Base-by-base conservation (phyloP, 2,888 invertebrate species). In the Drosophila meridiana region DNA sequence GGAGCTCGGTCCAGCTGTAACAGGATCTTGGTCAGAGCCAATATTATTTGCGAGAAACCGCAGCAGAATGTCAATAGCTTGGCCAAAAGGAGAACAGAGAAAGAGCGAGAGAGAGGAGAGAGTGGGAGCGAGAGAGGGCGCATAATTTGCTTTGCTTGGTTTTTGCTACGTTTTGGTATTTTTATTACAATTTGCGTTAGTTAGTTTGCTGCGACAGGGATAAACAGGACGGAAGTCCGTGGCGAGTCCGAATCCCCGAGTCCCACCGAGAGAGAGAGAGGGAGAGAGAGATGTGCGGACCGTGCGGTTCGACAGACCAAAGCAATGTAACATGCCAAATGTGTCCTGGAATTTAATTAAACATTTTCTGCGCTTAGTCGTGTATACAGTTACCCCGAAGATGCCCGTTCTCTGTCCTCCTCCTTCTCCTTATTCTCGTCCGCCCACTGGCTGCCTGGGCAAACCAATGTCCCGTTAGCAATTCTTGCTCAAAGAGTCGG, bases 331-430 rank as follows among this genome's bases (percentile, higher is more conserved):
- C 89, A 90, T 90, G 90, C 85, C 90, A 89, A 87, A 90, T 87
- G 90, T 87, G 90, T 84, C 89, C 89, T 76, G 90, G 87, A 90
- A 87, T 87, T 87, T 87, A 87, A 87, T 87, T 90, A 87, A 90
- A 90, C 89, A 90, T 90, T 90, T 87, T 89, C 89, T 79, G 89
- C 87, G 86, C 89, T 86, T 88, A 86, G 79, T 87, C 89, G 87
- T 87, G 76, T 83, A 89, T 88, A 78, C 83, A 76, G 78, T 61
- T 82, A 73, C 61, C 82, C 77, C 52, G 13, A 52, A 26, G 50
- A 52, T 52, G 9, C 50, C 20, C 32, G 52, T 50, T 56, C 66
- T 50, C 26, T 28, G 13, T 0, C 26, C 40, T 48, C 55, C 30
- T 14, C n/a, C 9, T 36, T 11, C 36, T 11, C 14, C n/a, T 2